Evolutionary conservation across 35 echinoderm and acorn worm genomes (phyloP).

Genomic region (Lytechinus pictus): DNA sequence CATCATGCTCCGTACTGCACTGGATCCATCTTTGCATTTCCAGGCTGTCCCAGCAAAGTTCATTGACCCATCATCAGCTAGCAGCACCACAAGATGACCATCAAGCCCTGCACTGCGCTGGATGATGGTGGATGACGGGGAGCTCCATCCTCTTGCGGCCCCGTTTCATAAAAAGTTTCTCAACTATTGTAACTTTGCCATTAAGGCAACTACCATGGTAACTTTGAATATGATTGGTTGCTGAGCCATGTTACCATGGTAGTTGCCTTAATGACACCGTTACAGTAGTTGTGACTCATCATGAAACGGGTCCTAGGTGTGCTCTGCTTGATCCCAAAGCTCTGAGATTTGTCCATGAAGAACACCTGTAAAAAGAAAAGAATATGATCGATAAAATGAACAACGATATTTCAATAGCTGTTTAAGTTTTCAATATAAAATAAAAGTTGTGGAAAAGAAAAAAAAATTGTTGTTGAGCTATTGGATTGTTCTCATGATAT

Average conservation of each 20-base stretch:
- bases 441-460: no score
- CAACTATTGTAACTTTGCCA: no score
- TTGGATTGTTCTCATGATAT: no score
- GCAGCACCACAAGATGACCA: slow-evolving; percentile 69
- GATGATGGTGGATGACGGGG: slow-evolving; percentile 64
- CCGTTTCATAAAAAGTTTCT: no score
- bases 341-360: slow-evolving; percentile 83
- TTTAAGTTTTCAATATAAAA: no score
- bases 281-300: no score
- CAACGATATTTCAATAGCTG: no score
- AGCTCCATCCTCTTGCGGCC: slow-evolving; percentile 82
- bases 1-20: slow-evolving; percentile 65
- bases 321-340: slow-evolving; percentile 78
- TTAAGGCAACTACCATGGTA: no score
- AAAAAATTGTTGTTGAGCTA: no score
- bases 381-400: neutral
- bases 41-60: slow-evolving; percentile 80
- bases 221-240: no score
- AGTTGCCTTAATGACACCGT: no score
- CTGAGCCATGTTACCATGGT: no score
- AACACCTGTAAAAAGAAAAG: slow-evolving; percentile 49
- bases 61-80: slow-evolving; percentile 69
- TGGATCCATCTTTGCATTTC: slow-evolving; percentile 79
- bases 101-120: slow-evolving; percentile 86
- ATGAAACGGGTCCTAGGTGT: slow-evolving; percentile 34